Conservation (phyloP, 2,113 vertebrate genomes). For the Rousettus leschenaultii region DNA sequence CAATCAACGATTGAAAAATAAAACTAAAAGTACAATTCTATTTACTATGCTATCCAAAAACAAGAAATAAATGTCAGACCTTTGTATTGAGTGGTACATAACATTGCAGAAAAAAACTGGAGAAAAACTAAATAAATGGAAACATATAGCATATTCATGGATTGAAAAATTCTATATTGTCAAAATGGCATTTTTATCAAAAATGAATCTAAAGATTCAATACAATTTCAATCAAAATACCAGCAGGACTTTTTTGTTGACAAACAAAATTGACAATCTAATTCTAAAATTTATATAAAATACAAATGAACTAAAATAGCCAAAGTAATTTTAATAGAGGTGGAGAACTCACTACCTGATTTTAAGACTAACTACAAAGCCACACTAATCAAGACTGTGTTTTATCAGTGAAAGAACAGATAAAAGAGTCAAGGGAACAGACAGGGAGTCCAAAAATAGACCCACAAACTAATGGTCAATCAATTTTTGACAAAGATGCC, state of each 20-base stretch:
- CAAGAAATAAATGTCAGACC: neutral
- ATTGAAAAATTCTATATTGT: neutral
- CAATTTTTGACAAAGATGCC: neutral
- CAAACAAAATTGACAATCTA: neutral
- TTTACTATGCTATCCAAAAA: neutral
- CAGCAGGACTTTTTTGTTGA: neutral
- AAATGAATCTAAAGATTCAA: conserved; percentile 32
- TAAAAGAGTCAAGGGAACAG: neutral
- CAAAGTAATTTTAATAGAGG: neutral
- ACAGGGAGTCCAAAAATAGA: neutral
- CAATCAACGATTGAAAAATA: neutral
- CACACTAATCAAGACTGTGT: neutral
- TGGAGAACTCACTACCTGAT: neutral
- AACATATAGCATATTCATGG: neutral
- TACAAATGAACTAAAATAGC: neutral
- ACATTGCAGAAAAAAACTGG: neutral
- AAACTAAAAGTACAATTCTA: neutral
- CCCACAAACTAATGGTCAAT: neutral
- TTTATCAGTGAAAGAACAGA: neutral
- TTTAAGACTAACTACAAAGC: conserved; percentile 13
- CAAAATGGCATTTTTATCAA: conserved; percentile 32
- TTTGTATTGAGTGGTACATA: neutral
- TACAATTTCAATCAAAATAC: neutral
- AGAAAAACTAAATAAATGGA: neutral
- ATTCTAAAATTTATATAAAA: conserved; percentile 33